phyloP scores from a whole-genome alignment of 1,140 invertebrate species.

The Microplitis demolitor region DNA sequence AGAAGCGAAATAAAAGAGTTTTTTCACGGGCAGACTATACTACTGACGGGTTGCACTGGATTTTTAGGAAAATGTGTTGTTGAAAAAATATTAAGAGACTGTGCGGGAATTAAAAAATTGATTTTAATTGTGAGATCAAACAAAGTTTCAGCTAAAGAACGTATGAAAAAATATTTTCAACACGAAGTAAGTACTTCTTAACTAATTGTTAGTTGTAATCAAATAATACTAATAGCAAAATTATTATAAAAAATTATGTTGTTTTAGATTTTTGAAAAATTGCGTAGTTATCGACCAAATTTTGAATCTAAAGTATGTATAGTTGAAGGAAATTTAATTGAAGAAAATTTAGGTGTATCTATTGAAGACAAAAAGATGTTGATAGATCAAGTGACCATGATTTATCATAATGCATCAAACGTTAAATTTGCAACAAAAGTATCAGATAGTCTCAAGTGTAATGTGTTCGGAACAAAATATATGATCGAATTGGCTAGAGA shows the following conservation, averaged over 20 bases:
- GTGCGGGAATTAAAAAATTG: constrained; percentile 63
- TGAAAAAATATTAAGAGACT: constrained; percentile 68
- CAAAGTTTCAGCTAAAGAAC: constrained; percentile 52
- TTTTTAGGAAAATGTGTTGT: constrained; percentile 69
- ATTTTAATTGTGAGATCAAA: constrained; percentile 67
- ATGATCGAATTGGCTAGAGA: constrained; percentile 67
- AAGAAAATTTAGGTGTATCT: constrained; percentile 72
- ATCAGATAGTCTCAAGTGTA: constrained; percentile 67
- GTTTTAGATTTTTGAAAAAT: constrained; percentile 65
- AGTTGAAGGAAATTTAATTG: constrained; percentile 71
- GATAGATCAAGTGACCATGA: constrained; percentile 68
- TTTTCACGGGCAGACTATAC: constrained; percentile 36
- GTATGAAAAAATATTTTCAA: constrained; percentile 45
- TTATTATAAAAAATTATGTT: not conserved
- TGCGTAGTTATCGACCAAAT: constrained; percentile 58
- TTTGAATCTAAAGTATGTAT: constrained; percentile 67
- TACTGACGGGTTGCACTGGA: constrained; percentile 55
- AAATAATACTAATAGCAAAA: not conserved
- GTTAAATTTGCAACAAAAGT: constrained; percentile 87
- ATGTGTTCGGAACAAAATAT: constrained; percentile 68
- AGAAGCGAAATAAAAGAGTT: constrained; percentile 40
- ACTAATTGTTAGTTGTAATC: not conserved
- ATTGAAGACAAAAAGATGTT: constrained; percentile 66
- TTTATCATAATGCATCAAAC: constrained; percentile 89
- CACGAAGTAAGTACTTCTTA: constrained; percentile 39